These are phyloP conservation scores for Myzus persicae DNA, from an alignment of 1,140 invertebrate genomes.

Conservation along the genomic window DNA sequence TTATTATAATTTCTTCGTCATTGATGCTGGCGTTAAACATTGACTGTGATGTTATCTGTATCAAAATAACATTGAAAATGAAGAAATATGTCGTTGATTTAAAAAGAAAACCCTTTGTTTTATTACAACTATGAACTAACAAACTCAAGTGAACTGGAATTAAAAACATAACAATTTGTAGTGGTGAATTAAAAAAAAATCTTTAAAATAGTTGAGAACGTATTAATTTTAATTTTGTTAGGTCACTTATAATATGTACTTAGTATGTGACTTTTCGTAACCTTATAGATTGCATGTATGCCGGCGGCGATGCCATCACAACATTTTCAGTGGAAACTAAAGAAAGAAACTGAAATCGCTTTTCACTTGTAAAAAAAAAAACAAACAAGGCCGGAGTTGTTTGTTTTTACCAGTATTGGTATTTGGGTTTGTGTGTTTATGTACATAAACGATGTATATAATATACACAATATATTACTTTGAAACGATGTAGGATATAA, in stretches of 20 bases:
- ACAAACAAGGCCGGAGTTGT: neutral
- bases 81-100: no score
- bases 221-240: neutral
- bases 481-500: neutral
- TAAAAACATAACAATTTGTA: no score
- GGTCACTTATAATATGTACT: neutral
- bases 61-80: no score
- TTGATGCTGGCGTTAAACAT: no score
- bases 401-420: neutral
- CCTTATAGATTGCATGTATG: neutral
- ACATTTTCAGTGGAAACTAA: neutral
- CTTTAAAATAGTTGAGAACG: no score
- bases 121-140: no score
- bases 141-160: no score
- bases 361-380: neutral
- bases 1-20: no score
- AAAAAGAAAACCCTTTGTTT: no score
- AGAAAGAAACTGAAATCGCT: neutral
- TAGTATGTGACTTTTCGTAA: neutral
- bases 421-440: neutral
- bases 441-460: neutral
- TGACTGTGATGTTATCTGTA: no score
- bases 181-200: no score
- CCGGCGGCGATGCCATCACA: no score
- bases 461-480: neutral